Evolutionary conservation across 2,888 invertebrate species (phyloP).

Genomic region (Cremastinae sp.): DNA sequence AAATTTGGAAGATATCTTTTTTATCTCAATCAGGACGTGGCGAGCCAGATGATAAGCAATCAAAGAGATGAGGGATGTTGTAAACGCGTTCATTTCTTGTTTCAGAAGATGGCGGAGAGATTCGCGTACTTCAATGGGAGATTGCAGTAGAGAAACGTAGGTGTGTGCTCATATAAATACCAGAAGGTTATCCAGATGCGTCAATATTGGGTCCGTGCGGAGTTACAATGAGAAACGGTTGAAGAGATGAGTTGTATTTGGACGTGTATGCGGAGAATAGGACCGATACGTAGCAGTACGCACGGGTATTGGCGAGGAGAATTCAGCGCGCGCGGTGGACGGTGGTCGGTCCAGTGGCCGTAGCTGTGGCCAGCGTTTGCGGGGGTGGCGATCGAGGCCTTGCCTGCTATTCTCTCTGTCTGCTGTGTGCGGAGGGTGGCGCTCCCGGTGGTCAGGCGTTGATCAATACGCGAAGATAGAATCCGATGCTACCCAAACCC

Average conservation of each 20-base stretch:
- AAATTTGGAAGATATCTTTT: constrained; percentile 24
- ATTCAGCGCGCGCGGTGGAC: constrained; percentile 71
- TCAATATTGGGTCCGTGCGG: constrained; percentile 50
- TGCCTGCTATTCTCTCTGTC: constrained; percentile 64
- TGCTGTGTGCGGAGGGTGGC: constrained; percentile 68
- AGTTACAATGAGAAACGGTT: constrained; percentile 64
- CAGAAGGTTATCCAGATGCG: constrained; percentile 52
- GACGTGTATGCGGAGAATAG: constrained; percentile 9
- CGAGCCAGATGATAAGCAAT: constrained; percentile 17
- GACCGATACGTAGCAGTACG: constrained; percentile 43
- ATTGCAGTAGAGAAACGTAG: constrained; percentile 29
- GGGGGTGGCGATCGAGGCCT: constrained; percentile 76
- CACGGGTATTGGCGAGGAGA: constrained; percentile 53
- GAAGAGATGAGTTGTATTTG: constrained; percentile 61
- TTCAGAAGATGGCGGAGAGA: constrained; percentile 31
- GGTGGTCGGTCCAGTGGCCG: constrained; percentile 80
- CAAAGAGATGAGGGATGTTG: constrained; percentile 46
- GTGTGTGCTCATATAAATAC: constrained; percentile 33
- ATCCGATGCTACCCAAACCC: constrained; percentile 78
- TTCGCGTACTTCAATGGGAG: constrained; percentile 4
- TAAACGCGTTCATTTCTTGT: constrained; percentile 59
- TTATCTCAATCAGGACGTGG: constrained; percentile 9
- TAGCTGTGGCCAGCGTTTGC: constrained; percentile 77
- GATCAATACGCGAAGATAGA: constrained; percentile 81
- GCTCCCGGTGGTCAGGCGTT: constrained; percentile 76